Base-by-base conservation (phyloP, 1,140 invertebrate genomes). In the Eulimnadia texana region DNA sequence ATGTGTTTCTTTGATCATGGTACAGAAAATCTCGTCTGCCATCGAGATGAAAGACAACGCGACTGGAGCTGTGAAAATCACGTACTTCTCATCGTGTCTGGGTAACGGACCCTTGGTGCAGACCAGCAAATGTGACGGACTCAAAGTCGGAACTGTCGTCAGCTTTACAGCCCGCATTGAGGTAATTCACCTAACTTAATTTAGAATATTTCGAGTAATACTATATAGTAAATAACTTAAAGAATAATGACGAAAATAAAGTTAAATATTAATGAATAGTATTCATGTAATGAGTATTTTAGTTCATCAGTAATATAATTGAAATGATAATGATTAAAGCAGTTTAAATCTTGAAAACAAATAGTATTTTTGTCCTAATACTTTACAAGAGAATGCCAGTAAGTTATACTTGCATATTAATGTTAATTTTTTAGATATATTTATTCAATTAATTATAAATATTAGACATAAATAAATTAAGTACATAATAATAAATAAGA, bases 21-120 rank as follows among this genome's bases (percentile, higher is more conserved):
- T 77, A 63, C 67, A 86, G 86, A 88, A 88, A 86, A 96, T 97
- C 68, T 88, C 90, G 10, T 94, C 90, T 16, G 84, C 86, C 0
- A 85, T 96, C 1, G 87, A 91, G 76, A 84, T 97, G 81, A 91
- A 90, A 72, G 90, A 93, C 66, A 93, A 90, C 63, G 85, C 90
- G 19, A 85, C 84, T 53, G 86, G 86, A 66, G 81, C 84, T 29
- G 77, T 98, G 0, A 85, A 87, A 70, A 81, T 98, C 13, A 84
- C 82, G 52, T 98, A 97, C 73, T 85, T 82, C 68, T 93, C 93
- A 0, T 85, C 82, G 49, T 98, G 95, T 70, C 74, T 90, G 52
- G 83, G 84, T 71, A 73, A 68, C 68, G 68, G 69, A 28, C 6
- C 69, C 9, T 51, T 77, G 9, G 73, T 80, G 13, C 79, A 85